Base-by-base conservation (phyloP, 2,797 vertebrate species). In the Labeo calbasu region DNA sequence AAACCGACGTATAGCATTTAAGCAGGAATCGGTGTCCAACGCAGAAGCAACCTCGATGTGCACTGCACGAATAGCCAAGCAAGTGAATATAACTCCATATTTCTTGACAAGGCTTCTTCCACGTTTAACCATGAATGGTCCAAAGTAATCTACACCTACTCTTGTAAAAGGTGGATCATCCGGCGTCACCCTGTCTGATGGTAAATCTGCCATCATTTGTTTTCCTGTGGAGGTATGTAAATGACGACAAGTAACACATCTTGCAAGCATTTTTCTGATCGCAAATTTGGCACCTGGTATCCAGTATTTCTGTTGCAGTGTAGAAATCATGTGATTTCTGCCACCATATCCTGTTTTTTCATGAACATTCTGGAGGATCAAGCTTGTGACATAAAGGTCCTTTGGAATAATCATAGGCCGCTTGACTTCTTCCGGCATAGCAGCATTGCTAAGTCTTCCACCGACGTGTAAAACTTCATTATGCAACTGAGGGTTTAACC, bases 121-220 rank as follows among this genome's bases (percentile, higher is more conserved):
- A 48, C n/a, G 10, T 71, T 71, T 70, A 71, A 71, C 69, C 43
- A 71, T 8, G 43, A 71, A 71, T 71, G 40, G 40, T 71, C 43
- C 69, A 71, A 71, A 71, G 12, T 71, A 48, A 71, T 70, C 43
- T 25, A 15, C 68, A 48, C 68, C 40, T n/a, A 70, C 40, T 70
- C 21, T 68, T 21, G 65, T 68, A 68, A 36, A 68, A 68, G 8
- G 28, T 21, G 32, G 15, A 68, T 68, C 17, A 68, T 68, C 17
- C 40, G 32, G 65, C 6, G 3, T 21, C 65, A 40, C 65, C 19
- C 32, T 68, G 32, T 21, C 32, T 40, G 32, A 40, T 68, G 32
- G 32, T 40, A 68, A 40, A 4, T 68, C 40, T 48, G 68, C 40
- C 68, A 70, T 23, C 3, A 46, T n/a, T 48, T 48, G 12, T 23